Evolutionary conservation across 2,797 vertebrate genomes (phyloP), one percentile per base, ranked within the genome.

Genomic region (Vespertilio murinus): DNA sequence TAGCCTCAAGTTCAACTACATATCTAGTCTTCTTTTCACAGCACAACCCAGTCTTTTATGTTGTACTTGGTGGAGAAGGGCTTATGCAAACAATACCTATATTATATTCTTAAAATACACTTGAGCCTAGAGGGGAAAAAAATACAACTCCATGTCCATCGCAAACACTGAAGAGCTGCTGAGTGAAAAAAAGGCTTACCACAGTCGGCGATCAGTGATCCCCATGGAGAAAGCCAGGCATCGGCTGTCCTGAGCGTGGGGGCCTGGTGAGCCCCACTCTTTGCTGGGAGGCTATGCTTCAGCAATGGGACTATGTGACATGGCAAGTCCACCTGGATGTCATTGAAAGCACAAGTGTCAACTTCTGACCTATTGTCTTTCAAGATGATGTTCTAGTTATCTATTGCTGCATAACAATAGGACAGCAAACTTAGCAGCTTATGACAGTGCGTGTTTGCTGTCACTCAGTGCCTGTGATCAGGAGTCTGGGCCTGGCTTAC

Each of bases 31-130:
- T 83, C 47, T 82, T 78, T 83, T 69, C 70, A 95, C 9, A 88
- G 47, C 6, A 20, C 45, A 28, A 74, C 75, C 73, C 75, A 81
- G 28, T 4, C 80, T 96, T 94, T 94, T 90, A 94, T 82, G 78
- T 33, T 93, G 5, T 49, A 67, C 30, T 95, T 93, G 47, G 40
- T 49, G 65, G 3, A 17, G 64, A 79, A 28, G 40, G 45, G 35
- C 30, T 67, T 74, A 88, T 86, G 90, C 94, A 90, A 94, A 93
- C 47, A 92, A 85, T 85, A 84, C 95, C 95, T 87, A 74, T 79
- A 88, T 91, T 95, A 92, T 94, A 90, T 86, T 95, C 84, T 95
- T 97, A 88, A 95, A 94, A 91, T 88, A 95, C 96, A 90, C 30
- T 78, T 90, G 64, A 97, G 33, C 59, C 74, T 86, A 78, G 59